A percentile compares a stretch with the other conserved stretches of the same genome.
These are phyloP conservation scores for Engraulis encrasicolus DNA, from an alignment of 2,113 vertebrate genomes.

Conservation along the genomic window DNA sequence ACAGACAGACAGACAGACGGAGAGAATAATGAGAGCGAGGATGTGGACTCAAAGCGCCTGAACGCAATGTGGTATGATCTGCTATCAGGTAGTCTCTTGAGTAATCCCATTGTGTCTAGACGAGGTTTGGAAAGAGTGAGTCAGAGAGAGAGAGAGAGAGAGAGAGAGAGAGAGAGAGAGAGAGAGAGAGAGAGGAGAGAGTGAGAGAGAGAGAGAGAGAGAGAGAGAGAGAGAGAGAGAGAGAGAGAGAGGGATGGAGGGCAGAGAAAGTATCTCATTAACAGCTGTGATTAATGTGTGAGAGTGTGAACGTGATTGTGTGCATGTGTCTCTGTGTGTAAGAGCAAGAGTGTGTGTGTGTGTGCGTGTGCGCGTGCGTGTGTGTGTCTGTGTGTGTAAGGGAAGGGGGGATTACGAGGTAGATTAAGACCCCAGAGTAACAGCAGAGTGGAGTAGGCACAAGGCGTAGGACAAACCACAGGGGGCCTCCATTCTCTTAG, in stretches of 20 bases:
- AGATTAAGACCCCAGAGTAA: slow-evolving; percentile 74
- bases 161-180: no score
- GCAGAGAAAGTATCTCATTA: slow-evolving; percentile 30
- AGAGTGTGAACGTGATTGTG: slow-evolving; percentile 41
- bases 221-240: neutral
- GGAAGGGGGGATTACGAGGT: slow-evolving; percentile 62
- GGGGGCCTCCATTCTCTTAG: slow-evolving; percentile 41
- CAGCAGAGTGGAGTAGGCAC: slow-evolving; percentile 56
- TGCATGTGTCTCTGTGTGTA: no score
- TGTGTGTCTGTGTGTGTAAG: slow-evolving; percentile 47
- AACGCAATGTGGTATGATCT: neutral
- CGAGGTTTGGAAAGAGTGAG: neutral
- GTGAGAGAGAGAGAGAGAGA: neutral
- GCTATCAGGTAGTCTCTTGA: neutral
- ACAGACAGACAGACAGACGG: no score
- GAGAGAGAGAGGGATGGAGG: slow-evolving; percentile 1
- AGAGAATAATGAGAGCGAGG: no score
- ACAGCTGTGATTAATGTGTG: slow-evolving; percentile 16
- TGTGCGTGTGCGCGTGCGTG: no score
- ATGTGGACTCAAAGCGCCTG: no score
- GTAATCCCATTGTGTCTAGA: neutral
- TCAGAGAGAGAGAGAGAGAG: neutral
- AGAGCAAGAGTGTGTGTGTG: no score
- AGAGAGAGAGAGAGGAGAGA: slow-evolving; percentile 14
- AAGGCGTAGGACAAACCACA: slow-evolving; percentile 57